Conservation (phyloP, 2,797 vertebrate species). For the Nothura maculosa region DNA sequence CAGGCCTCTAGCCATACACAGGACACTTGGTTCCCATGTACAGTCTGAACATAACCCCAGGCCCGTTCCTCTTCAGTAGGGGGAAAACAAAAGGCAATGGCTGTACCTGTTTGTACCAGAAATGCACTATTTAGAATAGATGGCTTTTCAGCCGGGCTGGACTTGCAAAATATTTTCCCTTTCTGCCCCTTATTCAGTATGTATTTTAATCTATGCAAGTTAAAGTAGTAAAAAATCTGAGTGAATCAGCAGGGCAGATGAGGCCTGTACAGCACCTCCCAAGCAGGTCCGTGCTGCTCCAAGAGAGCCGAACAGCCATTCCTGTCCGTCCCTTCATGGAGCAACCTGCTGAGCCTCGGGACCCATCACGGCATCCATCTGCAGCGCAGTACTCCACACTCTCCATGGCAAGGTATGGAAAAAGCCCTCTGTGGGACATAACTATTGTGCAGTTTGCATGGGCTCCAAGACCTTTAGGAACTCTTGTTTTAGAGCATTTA, state of each 20-base stretch:
- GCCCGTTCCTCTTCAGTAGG: not conserved
- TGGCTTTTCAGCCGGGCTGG: not conserved
- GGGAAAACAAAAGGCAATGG: not conserved
- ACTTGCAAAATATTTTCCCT: not conserved
- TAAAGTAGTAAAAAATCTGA: not conserved
- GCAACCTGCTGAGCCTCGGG: not conserved
- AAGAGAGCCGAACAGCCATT: not conserved
- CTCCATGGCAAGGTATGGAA: not conserved
- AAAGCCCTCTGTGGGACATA: constrained; percentile 2
- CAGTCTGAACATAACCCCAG: not conserved
- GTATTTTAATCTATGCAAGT: not conserved
- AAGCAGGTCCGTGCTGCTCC: not conserved
- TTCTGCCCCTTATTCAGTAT: not conserved
- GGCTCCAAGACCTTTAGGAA: not conserved
- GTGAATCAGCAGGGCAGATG: not conserved
- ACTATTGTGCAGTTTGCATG: not conserved
- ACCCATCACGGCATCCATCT: constrained; percentile 42
- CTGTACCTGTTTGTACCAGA: not conserved
- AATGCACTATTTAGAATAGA: not conserved
- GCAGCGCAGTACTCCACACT: constrained; percentile 36
- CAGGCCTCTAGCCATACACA: not conserved
- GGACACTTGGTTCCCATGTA: not conserved
- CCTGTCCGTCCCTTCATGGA: not conserved
- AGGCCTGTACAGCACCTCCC: not conserved
- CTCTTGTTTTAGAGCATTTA: not conserved